phyloP scores from a whole-genome alignment of 1,140 invertebrate species.

The Aphelinus certus region DNA sequence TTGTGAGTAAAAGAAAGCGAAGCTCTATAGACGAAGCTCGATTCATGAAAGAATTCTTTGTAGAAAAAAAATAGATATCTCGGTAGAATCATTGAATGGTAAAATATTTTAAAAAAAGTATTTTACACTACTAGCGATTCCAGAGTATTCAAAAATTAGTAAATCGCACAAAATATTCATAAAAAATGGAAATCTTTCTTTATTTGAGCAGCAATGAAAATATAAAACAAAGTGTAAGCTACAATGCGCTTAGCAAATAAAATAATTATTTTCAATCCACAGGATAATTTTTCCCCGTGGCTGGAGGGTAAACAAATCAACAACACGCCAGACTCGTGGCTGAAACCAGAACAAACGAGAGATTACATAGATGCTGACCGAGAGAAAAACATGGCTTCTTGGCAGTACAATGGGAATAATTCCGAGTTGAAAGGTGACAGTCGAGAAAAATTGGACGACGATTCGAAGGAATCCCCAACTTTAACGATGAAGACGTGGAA shows the following conservation, averaged over 20 bases:
- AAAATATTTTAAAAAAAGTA: no score
- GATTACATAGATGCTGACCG: background rate
- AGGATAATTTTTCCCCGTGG: constrained; percentile 25
- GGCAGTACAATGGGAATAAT: constrained; percentile 39
- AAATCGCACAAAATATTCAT: no score
- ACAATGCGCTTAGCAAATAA: background rate
- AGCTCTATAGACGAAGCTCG: no score
- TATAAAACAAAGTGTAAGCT: no score
- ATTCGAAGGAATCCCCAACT: constrained; percentile 49
- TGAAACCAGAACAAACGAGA: background rate
- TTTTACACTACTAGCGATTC: no score
- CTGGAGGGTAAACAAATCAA: constrained; percentile 21
- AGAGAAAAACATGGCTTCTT: background rate
- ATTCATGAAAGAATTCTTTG: no score
- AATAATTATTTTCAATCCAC: background rate
- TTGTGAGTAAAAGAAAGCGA: no score
- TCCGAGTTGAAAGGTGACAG: constrained; percentile 35
- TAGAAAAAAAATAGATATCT: no score
- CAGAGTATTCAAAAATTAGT: no score
- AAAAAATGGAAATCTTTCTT: no score
- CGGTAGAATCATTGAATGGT: no score
- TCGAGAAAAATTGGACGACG: constrained; percentile 17
- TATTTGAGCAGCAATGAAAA: no score
- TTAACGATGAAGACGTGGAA: constrained; percentile 61
- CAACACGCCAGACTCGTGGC: background rate